A percentile compares a stretch with the other conserved stretches of the same genome.
Conservation (phyloP, 1,140 invertebrate species). For the Antheraea pernyi region DNA sequence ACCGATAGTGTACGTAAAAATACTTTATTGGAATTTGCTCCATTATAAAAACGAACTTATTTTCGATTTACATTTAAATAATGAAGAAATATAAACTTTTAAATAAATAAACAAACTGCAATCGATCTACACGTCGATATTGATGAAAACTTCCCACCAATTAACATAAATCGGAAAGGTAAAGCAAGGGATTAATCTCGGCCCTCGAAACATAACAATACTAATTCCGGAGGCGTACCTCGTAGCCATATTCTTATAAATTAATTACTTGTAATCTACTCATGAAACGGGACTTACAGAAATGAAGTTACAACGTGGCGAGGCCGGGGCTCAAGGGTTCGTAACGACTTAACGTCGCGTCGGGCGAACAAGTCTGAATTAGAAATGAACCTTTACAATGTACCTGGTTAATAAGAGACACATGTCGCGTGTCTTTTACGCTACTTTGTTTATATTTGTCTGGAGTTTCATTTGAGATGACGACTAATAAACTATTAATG, state of each 20-base stretch:
- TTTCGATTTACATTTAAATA: too few species aligned
- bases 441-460: slow-evolving; percentile 23
- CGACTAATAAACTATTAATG: not conserved
- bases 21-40: too few species aligned
- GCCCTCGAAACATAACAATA: slow-evolving; percentile 34
- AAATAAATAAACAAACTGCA: not conserved
- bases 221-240: slow-evolving; percentile 51
- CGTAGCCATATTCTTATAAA: slow-evolving; percentile 74
- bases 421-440: slow-evolving; percentile 40
- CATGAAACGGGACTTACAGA: slow-evolving; percentile 72
- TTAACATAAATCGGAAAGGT: slow-evolving; percentile 13
- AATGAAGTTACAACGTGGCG: slow-evolving; percentile 69
- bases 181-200: slow-evolving; percentile 10
- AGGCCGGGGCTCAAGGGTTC: slow-evolving; percentile 46
- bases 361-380: slow-evolving; percentile 65
- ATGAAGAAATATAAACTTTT: not conserved
- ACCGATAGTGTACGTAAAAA: too few species aligned
- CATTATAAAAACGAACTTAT: too few species aligned
- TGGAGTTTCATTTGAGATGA: slow-evolving; percentile 4
- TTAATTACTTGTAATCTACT: slow-evolving; percentile 78
- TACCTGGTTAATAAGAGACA: slow-evolving; percentile 62
- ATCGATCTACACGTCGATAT: not conserved
- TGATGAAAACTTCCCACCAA: not conserved
- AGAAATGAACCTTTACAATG: slow-evolving; percentile 61
- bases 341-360: slow-evolving; percentile 65